Percentiles rank a stretch among this genome's conserved stretches.
Evolutionary conservation across 2,888 invertebrate species (phyloP).

Genomic region (Agrotis clavis): DNA sequence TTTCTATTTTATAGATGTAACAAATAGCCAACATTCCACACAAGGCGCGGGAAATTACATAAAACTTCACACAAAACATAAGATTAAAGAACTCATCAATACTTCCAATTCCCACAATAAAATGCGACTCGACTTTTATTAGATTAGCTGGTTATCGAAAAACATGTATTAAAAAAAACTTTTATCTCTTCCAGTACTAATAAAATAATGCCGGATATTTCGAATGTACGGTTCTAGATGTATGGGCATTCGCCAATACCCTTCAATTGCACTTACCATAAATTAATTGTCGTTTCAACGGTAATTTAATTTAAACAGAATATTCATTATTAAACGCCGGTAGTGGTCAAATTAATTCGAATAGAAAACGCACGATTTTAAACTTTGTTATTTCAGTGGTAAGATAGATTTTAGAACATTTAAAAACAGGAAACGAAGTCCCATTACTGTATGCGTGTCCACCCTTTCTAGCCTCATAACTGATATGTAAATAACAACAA

Average conservation of each 20-base stretch:
- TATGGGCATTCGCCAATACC: slow-evolving; percentile 60
- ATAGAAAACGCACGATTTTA: slow-evolving; percentile 16
- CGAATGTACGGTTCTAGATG: slow-evolving; percentile 19
- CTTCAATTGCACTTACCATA: slow-evolving; percentile 67
- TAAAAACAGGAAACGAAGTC: slow-evolving; percentile 36
- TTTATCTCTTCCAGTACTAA: slow-evolving; percentile 51
- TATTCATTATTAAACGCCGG: slow-evolving; percentile 52
- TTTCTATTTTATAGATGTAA: neutral
- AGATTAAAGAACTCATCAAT: slow-evolving; percentile 54
- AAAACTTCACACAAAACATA: slow-evolving; percentile 28
- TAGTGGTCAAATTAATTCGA: slow-evolving; percentile 55
- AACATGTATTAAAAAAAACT: slow-evolving; percentile 38
- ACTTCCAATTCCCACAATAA: slow-evolving; percentile 51
- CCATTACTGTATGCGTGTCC: slow-evolving; percentile 52
- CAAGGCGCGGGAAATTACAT: slow-evolving; percentile 15
- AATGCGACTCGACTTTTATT: slow-evolving; percentile 47
- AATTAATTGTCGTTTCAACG: slow-evolving; percentile 64
- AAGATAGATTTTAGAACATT: slow-evolving; percentile 30
- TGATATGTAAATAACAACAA: slow-evolving; percentile 64
- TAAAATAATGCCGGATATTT: slow-evolving; percentile 51
- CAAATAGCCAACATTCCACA: slow-evolving; percentile 3
- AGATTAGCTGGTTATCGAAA: slow-evolving; percentile 57
- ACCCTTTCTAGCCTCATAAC: slow-evolving; percentile 59
- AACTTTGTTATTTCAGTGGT: neutral
- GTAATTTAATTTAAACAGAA: slow-evolving; percentile 63